Evolutionary conservation across 2,797 vertebrate genomes (phyloP), one percentile per base, ranked within the genome.

Genomic region (Crenuchus spilurus): DNA sequence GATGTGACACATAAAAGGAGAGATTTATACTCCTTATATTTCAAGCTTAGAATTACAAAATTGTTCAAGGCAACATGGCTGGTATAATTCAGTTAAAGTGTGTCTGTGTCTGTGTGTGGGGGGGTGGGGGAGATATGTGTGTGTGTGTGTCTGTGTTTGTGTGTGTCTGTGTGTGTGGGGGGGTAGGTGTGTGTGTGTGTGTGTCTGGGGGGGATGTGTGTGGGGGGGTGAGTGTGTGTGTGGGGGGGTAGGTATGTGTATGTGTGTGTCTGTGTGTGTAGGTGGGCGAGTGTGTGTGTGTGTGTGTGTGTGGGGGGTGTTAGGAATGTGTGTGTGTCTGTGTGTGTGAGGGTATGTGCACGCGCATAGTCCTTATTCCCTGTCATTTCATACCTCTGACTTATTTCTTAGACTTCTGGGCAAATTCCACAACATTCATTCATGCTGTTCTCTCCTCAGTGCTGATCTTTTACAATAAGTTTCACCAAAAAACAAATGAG

Each of bases 201-300:
- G 51, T 60, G 35, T 20, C n/a, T 37, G 42, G 1, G 1, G 2
- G n/a, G n/a, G n/a, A n/a, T n/a, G n/a, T n/a, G 35, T 24, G 52
- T 33, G n/a, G n/a, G n/a, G n/a, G n/a, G n/a, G 14, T 28, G 54
- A 65, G 39, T 68, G 63, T 37, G 54, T 48, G 58, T 63, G 33
- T 52, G n/a, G 22, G 70, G n/a, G n/a, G n/a, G n/a, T n/a, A n/a
- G 82, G 79, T 86, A 74, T 2, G 18, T 13, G 87, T 51, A 86
- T 87, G 87, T 84, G 87, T 61, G 42, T 31, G 14, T 57, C 13
- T 26, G 22, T 26, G 54, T 42, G 20, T 55, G 18, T 39, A 35
- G 41, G 51, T 60, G 35, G n/a, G n/a, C n/a, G n/a, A n/a, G n/a
- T 61, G 42, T 31, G 14, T 57, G n/a, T 26, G 22, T 26, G 54